Base-by-base conservation (phyloP, 92 coral and sea anemone genomes). In the Paragorgia papillata region DNA sequence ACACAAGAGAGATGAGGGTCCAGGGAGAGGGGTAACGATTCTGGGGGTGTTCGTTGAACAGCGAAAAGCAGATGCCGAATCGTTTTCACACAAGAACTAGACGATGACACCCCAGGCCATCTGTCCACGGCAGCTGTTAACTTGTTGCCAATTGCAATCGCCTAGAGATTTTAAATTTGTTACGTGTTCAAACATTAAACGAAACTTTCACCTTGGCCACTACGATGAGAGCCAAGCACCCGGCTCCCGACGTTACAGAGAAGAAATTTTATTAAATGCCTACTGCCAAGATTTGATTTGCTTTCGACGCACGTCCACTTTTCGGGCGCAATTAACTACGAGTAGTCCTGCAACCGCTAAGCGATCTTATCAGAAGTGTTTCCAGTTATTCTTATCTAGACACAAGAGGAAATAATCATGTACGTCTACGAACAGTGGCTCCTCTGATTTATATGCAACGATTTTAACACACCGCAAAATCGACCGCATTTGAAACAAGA, bases 101-200 rank as follows among this genome's bases (percentile, higher is more conserved):
- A 56, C 50, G 30, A 31, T 30, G n/a, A 9, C 56, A 12, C 56
- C 3, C 24, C 40, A 25, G 13, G 73, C 46, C 73, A 66, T 66
- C 73, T 66, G 73, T 22, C 26, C 17, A 2, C 10, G 57, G 30
- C 73, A 66, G 73, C 44, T 66, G 73, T 66, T 66, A n/a, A 7
- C 34, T 28, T 21, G 62, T 7, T 46, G 34, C 34, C 68, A 31
- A 31, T 62, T 31, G 44, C 68, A 30, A 66, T 40, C 30, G 73
- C 73, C 30, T 21, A 66, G 57, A 13, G 14, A 66, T 46, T 41
- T 66, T 7, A 7, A 30, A 39, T 66, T 41, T 13, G 46, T 63
- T 22, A 3, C 48, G 17, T 28, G 35, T 34, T 26, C 70, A 63
- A 63, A 37, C 21, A 63, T 63, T 17, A 21, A 33, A 63, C 37